A percentile compares a stretch with the other conserved stretches of the same genome.
Evolutionary conservation across 2,888 invertebrate species (phyloP).

Genomic region (Cosmia pyralina): DNA sequence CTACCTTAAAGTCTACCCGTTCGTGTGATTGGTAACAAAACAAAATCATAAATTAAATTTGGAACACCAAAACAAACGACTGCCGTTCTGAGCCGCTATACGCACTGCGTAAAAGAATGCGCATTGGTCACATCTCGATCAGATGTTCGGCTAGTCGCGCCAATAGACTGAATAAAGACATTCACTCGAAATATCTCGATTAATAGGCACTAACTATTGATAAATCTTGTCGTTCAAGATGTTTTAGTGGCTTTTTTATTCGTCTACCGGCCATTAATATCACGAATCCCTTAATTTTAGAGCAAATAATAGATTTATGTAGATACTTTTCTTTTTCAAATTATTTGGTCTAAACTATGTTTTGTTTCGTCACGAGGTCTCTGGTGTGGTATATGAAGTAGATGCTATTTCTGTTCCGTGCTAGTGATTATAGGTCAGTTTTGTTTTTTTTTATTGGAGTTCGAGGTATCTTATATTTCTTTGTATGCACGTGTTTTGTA

Average conservation of each 20-base stretch:
- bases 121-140: conserved; percentile 9
- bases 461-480: too few species aligned
- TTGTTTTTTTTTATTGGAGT: too few species aligned
- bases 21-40: neutral
- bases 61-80: conserved; percentile 35
- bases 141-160: conserved; percentile 26
- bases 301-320: neutral
- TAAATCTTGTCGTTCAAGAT: conserved; percentile 26
- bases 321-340: too few species aligned
- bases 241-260: conserved; percentile 29
- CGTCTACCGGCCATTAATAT: neutral
- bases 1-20: neutral
- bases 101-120: conserved; percentile 18
- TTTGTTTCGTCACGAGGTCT: too few species aligned
- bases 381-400: too few species aligned
- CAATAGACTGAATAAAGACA: conserved; percentile 22
- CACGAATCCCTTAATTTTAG: neutral
- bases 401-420: too few species aligned
- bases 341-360: too few species aligned
- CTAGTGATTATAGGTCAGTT: too few species aligned
- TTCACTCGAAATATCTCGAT: conserved; percentile 21
- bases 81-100: too few species aligned
- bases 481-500: too few species aligned
- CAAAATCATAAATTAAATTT: neutral
- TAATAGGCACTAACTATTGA: conserved; percentile 29